Evolutionary conservation across 2,113 vertebrate species (phyloP), one percentile per base, ranked within the genome.

Genomic region (Monopterus albus): DNA sequence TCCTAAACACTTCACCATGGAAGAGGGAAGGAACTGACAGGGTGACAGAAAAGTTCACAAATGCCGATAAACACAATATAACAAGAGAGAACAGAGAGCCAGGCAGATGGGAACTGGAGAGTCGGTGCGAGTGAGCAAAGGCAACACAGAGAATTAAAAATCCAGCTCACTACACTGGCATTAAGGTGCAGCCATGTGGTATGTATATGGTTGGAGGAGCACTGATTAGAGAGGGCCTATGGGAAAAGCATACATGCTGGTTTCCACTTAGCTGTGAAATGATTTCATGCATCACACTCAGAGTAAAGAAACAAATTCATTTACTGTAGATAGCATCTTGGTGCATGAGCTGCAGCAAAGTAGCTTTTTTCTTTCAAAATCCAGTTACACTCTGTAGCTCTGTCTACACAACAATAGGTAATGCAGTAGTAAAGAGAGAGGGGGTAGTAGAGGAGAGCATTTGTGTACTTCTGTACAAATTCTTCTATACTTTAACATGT

Each of bases 181-280:
- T 84, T 81, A 85, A 87, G 84, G 85, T 89, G 77, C 81, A 88
- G 79, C 79, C 68, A 67, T 83, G 87, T 87, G 81, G 75, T 53
- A 47, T 71, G 73, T 75, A 31, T 75, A 82, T 56, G 79, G 72
- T 80, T 85, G 87, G 69, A 60, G 63, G 82, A 88, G 82, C 86
- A 78, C 81, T 87, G 87, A 91, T 89, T 88, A 84, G 82, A 79
- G 68, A 35, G 55, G 56, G 84, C 83, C 83, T 77, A 64, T 76
- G 84, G 87, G 84, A 80, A 85, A 81, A 31, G 46, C 72, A 77
- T 58, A 83, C 61, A 61, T 68, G 68, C 74, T 60, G 86, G 64
- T 74, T 78, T 84, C 76, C 83, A 88, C 80, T 86, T 88, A 81
- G 75, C 73, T 70, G 65, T 59, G 75, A 88, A 88, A 87, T 89